phyloP scores from a whole-genome alignment of 2,113 vertebrate genomes.

The Brachionichthys hirsutus region DNA sequence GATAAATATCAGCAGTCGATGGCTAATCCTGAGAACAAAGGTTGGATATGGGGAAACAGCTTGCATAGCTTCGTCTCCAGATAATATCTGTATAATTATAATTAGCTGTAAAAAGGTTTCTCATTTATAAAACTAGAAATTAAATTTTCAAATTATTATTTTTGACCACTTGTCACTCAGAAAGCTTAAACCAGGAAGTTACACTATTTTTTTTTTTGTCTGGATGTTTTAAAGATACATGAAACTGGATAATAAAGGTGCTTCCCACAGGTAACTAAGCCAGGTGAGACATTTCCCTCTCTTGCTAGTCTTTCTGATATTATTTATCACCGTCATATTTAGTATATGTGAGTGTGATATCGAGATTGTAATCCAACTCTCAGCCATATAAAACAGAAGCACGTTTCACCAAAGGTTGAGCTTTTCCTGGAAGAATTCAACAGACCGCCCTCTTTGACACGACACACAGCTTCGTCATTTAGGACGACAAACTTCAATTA shows the following conservation, averaged over 20 bases:
- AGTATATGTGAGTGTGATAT: too few species aligned
- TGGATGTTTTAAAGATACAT: too few species aligned
- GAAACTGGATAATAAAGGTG: too few species aligned
- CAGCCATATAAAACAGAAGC: conserved; percentile 1
- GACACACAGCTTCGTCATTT: neutral
- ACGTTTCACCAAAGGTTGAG: conserved; percentile 19
- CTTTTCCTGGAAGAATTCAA: conserved; percentile 12
- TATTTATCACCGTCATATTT: neutral
- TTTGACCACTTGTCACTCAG: too few species aligned
- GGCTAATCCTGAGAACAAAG: neutral
- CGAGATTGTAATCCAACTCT: conserved; percentile 6
- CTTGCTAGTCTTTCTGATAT: neutral
- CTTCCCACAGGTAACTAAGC: neutral
- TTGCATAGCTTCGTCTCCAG: too few species aligned
- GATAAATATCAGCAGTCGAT: neutral
- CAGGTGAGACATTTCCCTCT: neutral
- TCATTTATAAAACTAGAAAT: too few species aligned
- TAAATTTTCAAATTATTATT: too few species aligned
- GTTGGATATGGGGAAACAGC: neutral
- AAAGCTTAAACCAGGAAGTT: too few species aligned
- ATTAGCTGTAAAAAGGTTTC: too few species aligned
- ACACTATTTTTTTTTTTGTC: too few species aligned
- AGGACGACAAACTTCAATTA: conserved; percentile 3
- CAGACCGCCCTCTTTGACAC: conserved; percentile 7
- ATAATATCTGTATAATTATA: too few species aligned